Evolutionary conservation across 1,140 invertebrate genomes (phyloP).

Genomic region (Drosophila albomicans): DNA sequence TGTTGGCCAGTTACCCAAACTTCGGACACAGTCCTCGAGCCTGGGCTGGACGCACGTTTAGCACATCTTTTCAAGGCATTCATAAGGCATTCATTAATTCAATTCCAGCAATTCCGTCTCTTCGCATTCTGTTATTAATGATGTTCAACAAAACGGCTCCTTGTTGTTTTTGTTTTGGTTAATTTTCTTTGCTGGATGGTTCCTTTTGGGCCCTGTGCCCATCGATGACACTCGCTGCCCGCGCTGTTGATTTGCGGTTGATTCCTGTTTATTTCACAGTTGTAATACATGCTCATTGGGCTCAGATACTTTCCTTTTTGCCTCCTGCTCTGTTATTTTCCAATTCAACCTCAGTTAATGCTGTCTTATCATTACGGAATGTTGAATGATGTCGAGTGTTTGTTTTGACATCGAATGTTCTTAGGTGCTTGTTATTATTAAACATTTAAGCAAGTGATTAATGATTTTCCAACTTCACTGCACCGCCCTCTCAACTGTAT

Average conservation of each 20-base stretch:
- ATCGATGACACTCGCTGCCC: slow-evolving; percentile 46
- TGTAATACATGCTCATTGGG: slow-evolving; percentile 49
- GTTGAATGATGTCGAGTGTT: slow-evolving; percentile 82
- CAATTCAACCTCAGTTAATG: slow-evolving; percentile 8
- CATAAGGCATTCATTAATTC: slow-evolving; percentile 78
- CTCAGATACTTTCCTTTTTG: slow-evolving; percentile 28
- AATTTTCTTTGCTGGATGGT: slow-evolving; percentile 27
- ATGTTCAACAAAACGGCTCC: slow-evolving; percentile 83
- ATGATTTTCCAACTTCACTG: slow-evolving; percentile 64
- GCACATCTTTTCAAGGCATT: slow-evolving; percentile 72
- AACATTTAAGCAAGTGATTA: slow-evolving; percentile 74
- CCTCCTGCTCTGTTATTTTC: slow-evolving; percentile 10
- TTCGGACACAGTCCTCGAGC: background rate
- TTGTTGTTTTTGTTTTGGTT: slow-evolving; percentile 41
- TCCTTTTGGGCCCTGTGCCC: slow-evolving; percentile 15
- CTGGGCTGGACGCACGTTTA: slow-evolving; percentile 77
- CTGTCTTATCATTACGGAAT: slow-evolving; percentile 73
- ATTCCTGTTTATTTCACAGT: slow-evolving; percentile 57
- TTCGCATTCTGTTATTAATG: slow-evolving; percentile 84
- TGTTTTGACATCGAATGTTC: slow-evolving; percentile 77
- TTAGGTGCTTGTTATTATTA: slow-evolving; percentile 59
- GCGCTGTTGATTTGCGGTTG: slow-evolving; percentile 70
- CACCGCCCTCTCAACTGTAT: background rate
- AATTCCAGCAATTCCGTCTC: slow-evolving; percentile 66
- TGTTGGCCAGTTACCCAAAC: slow-evolving; percentile 24